phyloP scores from a whole-genome alignment of 2,888 invertebrate genomes.

The Philonicus albiceps region DNA sequence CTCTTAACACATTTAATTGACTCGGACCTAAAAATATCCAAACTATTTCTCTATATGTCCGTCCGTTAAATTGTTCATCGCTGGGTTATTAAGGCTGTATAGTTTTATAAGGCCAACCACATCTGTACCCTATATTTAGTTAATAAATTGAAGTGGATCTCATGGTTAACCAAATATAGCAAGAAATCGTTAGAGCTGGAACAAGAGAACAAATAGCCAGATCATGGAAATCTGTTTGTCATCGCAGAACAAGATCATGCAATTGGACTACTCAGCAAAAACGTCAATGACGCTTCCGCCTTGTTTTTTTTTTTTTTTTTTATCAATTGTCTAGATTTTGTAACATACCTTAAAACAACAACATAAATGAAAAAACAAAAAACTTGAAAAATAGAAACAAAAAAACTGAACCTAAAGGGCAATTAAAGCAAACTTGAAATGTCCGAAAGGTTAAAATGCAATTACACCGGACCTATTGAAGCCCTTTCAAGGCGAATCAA shows the following conservation, averaged over 20 bases:
- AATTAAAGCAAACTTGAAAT: not conserved
- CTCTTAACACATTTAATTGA: not conserved
- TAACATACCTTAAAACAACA: not conserved
- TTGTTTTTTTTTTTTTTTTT: no score
- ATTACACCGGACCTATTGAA: not conserved
- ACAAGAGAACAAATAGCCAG: not conserved
- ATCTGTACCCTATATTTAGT: not conserved
- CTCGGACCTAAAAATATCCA: not conserved
- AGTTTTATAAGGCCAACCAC: not conserved
- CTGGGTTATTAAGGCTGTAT: not conserved
- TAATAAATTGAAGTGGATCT: not conserved
- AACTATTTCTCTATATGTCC: not conserved
- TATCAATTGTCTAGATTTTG: not conserved
- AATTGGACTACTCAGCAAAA: not conserved
- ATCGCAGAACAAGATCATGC: not conserved
- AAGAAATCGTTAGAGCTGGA: not conserved
- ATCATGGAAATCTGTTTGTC: not conserved
- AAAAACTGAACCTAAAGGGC: not conserved
- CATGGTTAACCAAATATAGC: not conserved
- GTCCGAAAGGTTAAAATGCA: not conserved
- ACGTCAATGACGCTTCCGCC: not conserved
- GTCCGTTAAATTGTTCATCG: not conserved
- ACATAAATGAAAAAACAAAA: not conserved
- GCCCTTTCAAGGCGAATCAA: not conserved
- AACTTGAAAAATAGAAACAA: not conserved